A percentile compares a stretch with the other conserved stretches of the same genome.
phyloP scores from a whole-genome alignment of 2,797 vertebrate species.

The Spondyliosoma cantharus region DNA sequence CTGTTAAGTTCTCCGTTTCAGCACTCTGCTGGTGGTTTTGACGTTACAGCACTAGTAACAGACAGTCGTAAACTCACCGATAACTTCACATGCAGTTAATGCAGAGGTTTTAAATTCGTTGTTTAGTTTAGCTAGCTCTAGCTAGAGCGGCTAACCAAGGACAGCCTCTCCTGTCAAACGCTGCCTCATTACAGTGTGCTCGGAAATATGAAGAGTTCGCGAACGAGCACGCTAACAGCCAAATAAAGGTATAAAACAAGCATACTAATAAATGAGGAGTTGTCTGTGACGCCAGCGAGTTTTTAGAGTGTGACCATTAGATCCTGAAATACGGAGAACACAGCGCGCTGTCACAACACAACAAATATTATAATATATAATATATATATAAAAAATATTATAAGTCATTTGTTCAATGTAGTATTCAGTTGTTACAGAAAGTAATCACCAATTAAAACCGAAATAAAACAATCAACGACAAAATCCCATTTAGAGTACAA shows the following conservation, averaged over 20 bases:
- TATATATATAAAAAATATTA: background rate
- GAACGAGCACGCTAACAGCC: rapidly evolving
- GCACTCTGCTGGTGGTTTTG: background rate
- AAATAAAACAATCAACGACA: background rate
- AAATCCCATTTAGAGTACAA: background rate
- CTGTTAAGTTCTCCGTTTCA: background rate
- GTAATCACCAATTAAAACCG: rapidly evolving
- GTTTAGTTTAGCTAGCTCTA: constrained; percentile 51
- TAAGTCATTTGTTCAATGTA: background rate
- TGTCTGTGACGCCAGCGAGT: background rate
- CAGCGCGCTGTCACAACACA: rapidly evolving
- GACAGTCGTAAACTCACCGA: constrained; percentile 55
- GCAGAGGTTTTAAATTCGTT: constrained; percentile 17
- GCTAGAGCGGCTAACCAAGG: constrained; percentile 59
- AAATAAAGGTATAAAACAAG: background rate
- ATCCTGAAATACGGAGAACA: background rate
- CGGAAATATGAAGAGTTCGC: background rate
- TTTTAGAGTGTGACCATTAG: background rate
- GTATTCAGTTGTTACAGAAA: rapidly evolving
- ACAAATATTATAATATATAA: background rate
- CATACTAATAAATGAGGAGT: rapidly evolving
- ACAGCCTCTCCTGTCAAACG: constrained; percentile 64
- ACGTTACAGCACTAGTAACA: background rate
- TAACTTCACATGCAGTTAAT: constrained; percentile 16
- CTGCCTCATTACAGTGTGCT: background rate